These are phyloP conservation scores for Diorhabda sublineata DNA, from an alignment of 1,140 invertebrate species.

Conservation along the genomic window DNA sequence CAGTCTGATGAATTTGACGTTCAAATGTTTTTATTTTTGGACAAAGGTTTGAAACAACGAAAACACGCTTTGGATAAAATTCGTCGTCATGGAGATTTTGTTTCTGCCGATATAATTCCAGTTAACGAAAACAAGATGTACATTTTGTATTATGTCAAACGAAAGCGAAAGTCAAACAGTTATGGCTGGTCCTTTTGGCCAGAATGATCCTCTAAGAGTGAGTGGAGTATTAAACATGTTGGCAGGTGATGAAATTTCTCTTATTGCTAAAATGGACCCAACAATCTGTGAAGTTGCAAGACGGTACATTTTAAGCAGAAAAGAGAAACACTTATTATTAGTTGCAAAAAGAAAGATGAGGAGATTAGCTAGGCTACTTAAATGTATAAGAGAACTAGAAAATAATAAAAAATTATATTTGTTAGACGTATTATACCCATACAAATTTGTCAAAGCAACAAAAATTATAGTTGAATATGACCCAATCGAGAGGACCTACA, in stretches of 20 bases:
- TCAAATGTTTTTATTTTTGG: background rate
- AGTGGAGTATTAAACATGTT: slow-evolving; percentile 18
- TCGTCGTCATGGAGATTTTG: slow-evolving; percentile 8
- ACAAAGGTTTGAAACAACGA: background rate
- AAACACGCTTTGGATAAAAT: slow-evolving; percentile 11
- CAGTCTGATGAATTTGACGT: slow-evolving; percentile 9
- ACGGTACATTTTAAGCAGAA: slow-evolving; percentile 26
- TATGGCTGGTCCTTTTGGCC: slow-evolving; percentile 18
- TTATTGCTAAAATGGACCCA: slow-evolving; percentile 28
- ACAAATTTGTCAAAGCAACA: slow-evolving; percentile 22
- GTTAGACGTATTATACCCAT: slow-evolving; percentile 14
- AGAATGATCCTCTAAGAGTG: slow-evolving; percentile 17
- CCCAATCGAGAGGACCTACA: background rate
- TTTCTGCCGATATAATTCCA: background rate
- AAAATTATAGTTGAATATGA: slow-evolving; percentile 9
- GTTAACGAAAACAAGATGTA: background rate
- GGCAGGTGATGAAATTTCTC: slow-evolving; percentile 28
- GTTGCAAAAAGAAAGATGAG: slow-evolving; percentile 31
- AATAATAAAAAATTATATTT: slow-evolving; percentile 8
- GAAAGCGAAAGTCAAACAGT: slow-evolving; percentile 19
- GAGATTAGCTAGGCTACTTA: slow-evolving; percentile 25
- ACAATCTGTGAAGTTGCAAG: slow-evolving; percentile 29
- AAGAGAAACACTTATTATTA: slow-evolving; percentile 31
- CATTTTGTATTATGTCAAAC: slow-evolving; percentile 3
- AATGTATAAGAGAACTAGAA: slow-evolving; percentile 20